Evolutionary conservation across 2,888 invertebrate species (phyloP), one percentile per base, ranked within the genome.

Genomic region (Chrysomela aeneicollis): DNA sequence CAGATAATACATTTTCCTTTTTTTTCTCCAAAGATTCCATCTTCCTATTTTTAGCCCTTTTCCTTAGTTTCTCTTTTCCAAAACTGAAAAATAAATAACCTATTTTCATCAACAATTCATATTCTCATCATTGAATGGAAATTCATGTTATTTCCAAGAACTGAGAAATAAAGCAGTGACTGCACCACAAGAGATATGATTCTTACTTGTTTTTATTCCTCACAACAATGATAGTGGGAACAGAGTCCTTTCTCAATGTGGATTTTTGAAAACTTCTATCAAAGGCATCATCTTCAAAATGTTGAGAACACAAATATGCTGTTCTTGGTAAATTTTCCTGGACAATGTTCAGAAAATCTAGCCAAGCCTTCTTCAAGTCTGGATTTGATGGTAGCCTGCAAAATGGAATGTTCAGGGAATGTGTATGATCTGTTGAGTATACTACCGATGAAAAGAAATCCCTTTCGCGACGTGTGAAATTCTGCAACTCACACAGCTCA

Each of bases 371-470:
- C n/a, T 22, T n/a, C 17, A 55, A 55, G 17, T 15, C 22, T 42
- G 55, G 15, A 42, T 55, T 42, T 42, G 55, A 37, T 42, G 55
- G 55, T 4, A 55, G 15, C 22, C 55, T 55, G 17, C 21, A 37
- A 21, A 42, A 35, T 26, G 3, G 51, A 22, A 17, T 15, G 15
- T n/a, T 9, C 6, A 8, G 8, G 15, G n/a, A 2, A 0, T 2
- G 17, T 26, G 1, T 26, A 0, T 17, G 8, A 9, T 19, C 8
- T 17, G 42, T 42, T 42, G 42, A 10, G 1, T 15, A 15, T 47
- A 6, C 22, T 26, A 55, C 55, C 55, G 37, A 42, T 55, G 55
- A 22, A 55, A 55, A 15, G 55, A 55, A 55, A 55, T 42, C 21
- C 55, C 55, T 42, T 17, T 55, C 5, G 35, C 55, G 21, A 55